Evolutionary conservation across 1,140 invertebrate species (phyloP).

Genomic region (Drosophila kohkoa): DNA sequence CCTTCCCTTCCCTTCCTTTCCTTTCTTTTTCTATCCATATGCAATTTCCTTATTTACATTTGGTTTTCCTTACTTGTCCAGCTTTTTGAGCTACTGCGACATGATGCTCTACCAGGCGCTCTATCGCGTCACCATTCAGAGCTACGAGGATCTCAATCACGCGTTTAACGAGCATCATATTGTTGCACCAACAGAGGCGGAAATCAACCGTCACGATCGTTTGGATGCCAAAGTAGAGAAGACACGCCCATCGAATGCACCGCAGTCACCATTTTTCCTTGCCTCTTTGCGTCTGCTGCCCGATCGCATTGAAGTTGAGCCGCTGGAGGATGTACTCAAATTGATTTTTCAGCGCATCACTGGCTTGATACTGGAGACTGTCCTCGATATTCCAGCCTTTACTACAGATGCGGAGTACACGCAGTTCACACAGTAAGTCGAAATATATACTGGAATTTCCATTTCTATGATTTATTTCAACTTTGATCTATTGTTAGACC

Average conservation of each 20-base stretch:
- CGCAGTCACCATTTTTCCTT: conserved; percentile 78
- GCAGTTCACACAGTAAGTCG: conserved; percentile 66
- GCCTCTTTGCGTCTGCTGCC: conserved; percentile 72
- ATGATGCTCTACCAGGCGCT: conserved; percentile 74
- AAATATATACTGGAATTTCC: no score
- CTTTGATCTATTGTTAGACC: conserved; percentile 84
- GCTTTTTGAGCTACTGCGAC: conserved; percentile 70
- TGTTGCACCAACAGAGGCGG: conserved; percentile 57
- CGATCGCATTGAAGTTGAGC: conserved; percentile 84
- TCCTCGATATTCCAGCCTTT: conserved; percentile 69
- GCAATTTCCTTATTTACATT: no score
- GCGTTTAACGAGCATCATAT: conserved; percentile 65
- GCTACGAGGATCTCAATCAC: conserved; percentile 59
- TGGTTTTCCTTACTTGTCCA: conserved; percentile 13
- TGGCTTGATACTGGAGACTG: conserved; percentile 83
- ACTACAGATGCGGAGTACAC: conserved; percentile 65
- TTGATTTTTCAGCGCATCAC: conserved; percentile 81
- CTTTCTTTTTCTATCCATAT: no score
- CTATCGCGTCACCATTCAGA: conserved; percentile 63
- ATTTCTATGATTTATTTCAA: not conserved
- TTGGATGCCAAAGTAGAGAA: conserved; percentile 61
- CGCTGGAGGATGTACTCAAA: conserved; percentile 78
- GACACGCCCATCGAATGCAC: conserved; percentile 53
- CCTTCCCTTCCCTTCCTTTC: no score
- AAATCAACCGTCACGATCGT: conserved; percentile 46